These are phyloP conservation scores for Megastigmus dorsalis DNA, from an alignment of 2,888 invertebrate species.

Conservation along the genomic window DNA sequence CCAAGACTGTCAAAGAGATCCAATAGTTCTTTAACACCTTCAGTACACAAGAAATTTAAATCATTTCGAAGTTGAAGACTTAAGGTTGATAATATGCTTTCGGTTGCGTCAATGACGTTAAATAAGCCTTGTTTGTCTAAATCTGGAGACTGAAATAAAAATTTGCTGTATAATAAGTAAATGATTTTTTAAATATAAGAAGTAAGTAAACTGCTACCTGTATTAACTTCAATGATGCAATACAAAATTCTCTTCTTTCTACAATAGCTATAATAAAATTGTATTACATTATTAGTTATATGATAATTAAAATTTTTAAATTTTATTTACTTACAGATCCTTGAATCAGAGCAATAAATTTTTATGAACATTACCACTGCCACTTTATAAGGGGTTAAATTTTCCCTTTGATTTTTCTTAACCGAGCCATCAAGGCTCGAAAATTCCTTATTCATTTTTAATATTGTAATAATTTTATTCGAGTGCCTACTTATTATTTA, in stretches of 20 bases:
- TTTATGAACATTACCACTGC: slow-evolving; percentile 85
- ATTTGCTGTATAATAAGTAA: slow-evolving; percentile 28
- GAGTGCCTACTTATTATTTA: too few relatives aligned
- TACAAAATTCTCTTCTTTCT: slow-evolving; percentile 85
- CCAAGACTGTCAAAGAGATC: slow-evolving; percentile 81
- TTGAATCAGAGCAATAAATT: slow-evolving; percentile 82
- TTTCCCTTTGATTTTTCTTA: slow-evolving; percentile 76
- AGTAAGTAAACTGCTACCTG: slow-evolving; percentile 76
- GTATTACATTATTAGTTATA: slow-evolving; percentile 30
- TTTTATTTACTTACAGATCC: slow-evolving; percentile 74
- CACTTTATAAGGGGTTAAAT: slow-evolving; percentile 87
- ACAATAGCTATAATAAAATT: slow-evolving; percentile 63
- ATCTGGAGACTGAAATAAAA: slow-evolving; percentile 80
- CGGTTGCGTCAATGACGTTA: slow-evolving; percentile 79
- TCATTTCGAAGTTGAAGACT: slow-evolving; percentile 79
- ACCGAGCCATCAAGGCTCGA: slow-evolving; percentile 69
- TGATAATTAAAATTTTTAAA: slow-evolving; percentile 21
- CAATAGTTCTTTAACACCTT: slow-evolving; percentile 77
- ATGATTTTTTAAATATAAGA: neutral
- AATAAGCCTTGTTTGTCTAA: slow-evolving; percentile 83
- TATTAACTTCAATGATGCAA: slow-evolving; percentile 85
- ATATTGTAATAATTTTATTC: too few relatives aligned
- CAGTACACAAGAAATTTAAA: slow-evolving; percentile 77
- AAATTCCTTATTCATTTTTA: slow-evolving; percentile 70
- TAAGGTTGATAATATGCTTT: slow-evolving; percentile 78